Evolutionary conservation across 2,113 vertebrate species (phyloP).

Genomic region (Ammospiza nelsoni): DNA sequence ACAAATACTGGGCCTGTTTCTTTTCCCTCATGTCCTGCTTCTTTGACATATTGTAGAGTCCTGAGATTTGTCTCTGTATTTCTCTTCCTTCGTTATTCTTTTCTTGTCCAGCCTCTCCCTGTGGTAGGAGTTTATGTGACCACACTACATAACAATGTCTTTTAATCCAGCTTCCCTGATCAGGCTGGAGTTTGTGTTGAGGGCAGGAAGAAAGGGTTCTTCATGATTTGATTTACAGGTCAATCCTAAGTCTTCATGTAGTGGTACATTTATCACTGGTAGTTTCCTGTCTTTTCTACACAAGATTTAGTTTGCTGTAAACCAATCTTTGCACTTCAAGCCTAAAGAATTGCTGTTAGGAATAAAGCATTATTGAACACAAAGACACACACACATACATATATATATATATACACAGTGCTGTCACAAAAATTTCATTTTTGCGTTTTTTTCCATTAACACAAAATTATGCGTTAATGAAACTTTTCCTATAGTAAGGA

Average conservation of each 20-base stretch:
- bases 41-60: neutral
- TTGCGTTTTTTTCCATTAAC: neutral
- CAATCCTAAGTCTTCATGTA: neutral
- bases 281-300: neutral
- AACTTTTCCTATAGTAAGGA: no score
- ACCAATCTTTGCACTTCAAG: neutral
- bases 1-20: accelerated
- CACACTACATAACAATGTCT: neutral
- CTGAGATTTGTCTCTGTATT: neutral
- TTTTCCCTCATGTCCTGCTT: neutral
- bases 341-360: neutral
- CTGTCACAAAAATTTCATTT: neutral
- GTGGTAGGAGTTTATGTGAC: neutral
- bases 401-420: accelerated
- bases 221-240: neutral
- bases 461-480: no score
- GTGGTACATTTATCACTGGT: neutral
- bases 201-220: neutral
- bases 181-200: neutral
- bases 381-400: neutral
- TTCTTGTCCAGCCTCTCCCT: neutral
- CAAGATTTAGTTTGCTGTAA: neutral
- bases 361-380: neutral
- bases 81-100: neutral
- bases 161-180: neutral